Evolutionary conservation across 2,888 invertebrate genomes (phyloP).

Genomic region (Brenthis hecate): DNA sequence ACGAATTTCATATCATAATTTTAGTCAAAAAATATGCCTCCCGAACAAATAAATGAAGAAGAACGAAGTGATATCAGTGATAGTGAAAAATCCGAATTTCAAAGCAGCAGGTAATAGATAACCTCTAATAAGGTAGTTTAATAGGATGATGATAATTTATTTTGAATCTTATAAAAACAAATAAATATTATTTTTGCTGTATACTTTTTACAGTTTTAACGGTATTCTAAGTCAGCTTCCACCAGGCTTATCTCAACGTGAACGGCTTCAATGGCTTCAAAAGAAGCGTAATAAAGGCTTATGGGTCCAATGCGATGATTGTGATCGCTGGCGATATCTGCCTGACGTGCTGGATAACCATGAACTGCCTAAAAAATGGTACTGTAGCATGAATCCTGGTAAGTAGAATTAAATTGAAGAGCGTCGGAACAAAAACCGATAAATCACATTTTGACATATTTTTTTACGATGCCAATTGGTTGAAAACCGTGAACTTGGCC

Average conservation of each 20-base stretch:
- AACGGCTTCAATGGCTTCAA: constrained; percentile 75
- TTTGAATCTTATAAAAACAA: background rate
- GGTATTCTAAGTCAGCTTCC: constrained; percentile 63
- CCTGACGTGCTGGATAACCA: constrained; percentile 79
- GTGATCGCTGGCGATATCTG: constrained; percentile 83
- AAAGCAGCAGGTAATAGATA: background rate
- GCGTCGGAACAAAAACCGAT: too few relatives aligned
- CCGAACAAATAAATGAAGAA: background rate
- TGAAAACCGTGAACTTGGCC: too few relatives aligned
- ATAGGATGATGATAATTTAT: background rate
- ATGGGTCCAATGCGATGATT: constrained; percentile 84
- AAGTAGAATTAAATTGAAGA: constrained; percentile 22
- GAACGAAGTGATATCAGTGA: background rate
- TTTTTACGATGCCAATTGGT: too few relatives aligned
- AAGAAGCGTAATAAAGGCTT: constrained; percentile 72
- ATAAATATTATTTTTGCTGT: too few relatives aligned
- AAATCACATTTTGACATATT: too few relatives aligned
- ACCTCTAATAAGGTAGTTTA: background rate
- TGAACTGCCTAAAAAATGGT: constrained; percentile 84
- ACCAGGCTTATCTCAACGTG: constrained; percentile 53
- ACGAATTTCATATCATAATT: background rate
- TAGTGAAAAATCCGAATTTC: background rate
- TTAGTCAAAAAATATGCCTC: constrained; percentile 1
- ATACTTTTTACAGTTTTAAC: constrained; percentile 46
- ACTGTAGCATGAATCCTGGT: constrained; percentile 84